Evolutionary conservation across 2,797 vertebrate genomes (phyloP).

Genomic region (Astyanax mexicanus): DNA sequence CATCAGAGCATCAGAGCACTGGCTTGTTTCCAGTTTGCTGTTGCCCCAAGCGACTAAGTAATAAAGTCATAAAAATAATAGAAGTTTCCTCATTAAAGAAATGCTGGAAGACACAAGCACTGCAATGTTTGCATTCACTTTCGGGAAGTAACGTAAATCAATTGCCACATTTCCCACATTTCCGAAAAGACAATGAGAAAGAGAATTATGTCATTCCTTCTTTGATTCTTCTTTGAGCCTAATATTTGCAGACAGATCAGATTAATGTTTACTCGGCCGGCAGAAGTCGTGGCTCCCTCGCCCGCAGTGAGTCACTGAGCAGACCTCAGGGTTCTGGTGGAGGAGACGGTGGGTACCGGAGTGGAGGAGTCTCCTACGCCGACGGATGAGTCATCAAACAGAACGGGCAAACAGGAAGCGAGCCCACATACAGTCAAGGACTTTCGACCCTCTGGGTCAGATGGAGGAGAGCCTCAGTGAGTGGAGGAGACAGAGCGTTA

Average conservation of each 20-base stretch:
- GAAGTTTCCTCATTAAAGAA: background rate
- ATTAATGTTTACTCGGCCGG: conserved; percentile 40
- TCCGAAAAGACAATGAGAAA: conserved; percentile 8
- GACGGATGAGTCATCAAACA: conserved; percentile 73
- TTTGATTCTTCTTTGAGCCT: conserved; percentile 23
- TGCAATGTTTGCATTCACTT: conserved; percentile 9
- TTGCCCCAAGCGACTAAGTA: background rate
- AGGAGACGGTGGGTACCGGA: conserved; percentile 52
- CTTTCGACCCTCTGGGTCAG: conserved; percentile 31
- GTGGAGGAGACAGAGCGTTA: conserved; percentile 14
- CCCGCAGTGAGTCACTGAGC: conserved; percentile 42
- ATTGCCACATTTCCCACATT: background rate
- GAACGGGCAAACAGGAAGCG: conserved; percentile 60
- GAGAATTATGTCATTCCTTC: background rate
- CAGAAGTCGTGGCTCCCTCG: conserved; percentile 33
- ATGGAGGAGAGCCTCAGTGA: conserved; percentile 13
- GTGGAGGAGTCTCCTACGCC: conserved; percentile 72
- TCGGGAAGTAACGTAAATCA: conserved; percentile 11
- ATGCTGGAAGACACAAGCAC: background rate
- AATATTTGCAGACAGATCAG: conserved; percentile 37
- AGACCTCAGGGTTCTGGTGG: conserved; percentile 31
- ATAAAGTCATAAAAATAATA: background rate
- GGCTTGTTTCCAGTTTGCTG: background rate
- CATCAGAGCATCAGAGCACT: conserved; percentile 12
- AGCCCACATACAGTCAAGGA: conserved; percentile 36